Evolutionary conservation across 2,113 vertebrate genomes (phyloP).

Genomic region (Rousettus leschenaultii): DNA sequence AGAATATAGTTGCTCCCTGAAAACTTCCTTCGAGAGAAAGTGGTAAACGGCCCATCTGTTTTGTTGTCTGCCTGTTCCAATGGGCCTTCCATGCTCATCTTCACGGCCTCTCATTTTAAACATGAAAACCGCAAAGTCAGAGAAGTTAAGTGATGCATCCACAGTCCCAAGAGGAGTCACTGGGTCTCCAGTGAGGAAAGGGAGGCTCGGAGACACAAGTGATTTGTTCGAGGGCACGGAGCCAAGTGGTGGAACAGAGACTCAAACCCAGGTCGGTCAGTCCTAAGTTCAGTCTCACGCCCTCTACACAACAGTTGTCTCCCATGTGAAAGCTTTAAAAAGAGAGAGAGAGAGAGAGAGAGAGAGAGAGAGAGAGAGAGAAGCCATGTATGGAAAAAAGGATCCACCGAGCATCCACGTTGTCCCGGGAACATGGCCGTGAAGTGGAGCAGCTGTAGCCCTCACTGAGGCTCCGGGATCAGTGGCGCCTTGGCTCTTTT

Average conservation of each 20-base stretch:
- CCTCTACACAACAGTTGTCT: background rate
- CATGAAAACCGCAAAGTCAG: background rate
- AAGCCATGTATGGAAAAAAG: background rate
- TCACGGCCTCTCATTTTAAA: background rate
- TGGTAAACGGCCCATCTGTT: background rate
- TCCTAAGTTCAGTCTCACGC: background rate
- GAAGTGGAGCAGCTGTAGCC: background rate
- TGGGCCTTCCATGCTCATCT: background rate
- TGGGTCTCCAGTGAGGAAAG: background rate
- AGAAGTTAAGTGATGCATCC: background rate
- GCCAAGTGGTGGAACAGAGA: background rate
- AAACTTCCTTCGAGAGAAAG: background rate
- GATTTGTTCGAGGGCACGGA: background rate
- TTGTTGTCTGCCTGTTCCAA: background rate
- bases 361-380: fast-evolving
- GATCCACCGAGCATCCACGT: background rate
- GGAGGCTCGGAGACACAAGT: background rate
- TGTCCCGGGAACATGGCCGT: fast-evolving
- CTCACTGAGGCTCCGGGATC: fast-evolving
- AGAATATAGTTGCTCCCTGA: background rate
- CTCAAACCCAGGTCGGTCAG: background rate
- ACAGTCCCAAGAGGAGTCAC: background rate
- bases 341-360: too few species aligned
- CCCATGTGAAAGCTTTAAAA: background rate
- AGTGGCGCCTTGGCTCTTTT: background rate